Conservation (phyloP, 2,797 vertebrate species). For the Morus bassanus region DNA sequence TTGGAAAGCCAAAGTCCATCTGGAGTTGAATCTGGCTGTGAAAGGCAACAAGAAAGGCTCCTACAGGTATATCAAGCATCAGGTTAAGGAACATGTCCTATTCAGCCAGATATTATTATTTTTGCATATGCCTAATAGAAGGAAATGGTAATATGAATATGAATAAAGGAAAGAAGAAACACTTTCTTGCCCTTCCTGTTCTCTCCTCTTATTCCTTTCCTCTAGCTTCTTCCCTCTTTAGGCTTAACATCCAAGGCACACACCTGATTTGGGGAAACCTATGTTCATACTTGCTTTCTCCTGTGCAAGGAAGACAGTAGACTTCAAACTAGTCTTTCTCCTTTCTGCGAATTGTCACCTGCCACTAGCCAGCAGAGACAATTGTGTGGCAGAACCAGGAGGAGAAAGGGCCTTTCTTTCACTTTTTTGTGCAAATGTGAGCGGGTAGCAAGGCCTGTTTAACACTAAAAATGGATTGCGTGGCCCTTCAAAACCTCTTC, state of each 20-base stretch:
- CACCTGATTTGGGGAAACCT: neutral
- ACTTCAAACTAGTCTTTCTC: neutral
- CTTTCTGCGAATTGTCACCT: neutral
- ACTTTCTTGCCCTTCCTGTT: neutral
- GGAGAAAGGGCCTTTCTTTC: neutral
- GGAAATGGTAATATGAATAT: neutral
- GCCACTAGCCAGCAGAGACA: neutral
- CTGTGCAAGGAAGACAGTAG: neutral
- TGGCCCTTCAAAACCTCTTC: neutral
- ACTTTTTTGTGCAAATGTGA: neutral
- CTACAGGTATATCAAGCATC: neutral
- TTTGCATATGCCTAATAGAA: neutral
- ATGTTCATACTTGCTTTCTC: neutral
- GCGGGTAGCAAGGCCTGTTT: neutral
- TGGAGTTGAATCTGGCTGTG: neutral
- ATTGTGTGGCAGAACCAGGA: accelerated
- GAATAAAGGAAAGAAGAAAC: neutral
- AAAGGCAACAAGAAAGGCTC: neutral
- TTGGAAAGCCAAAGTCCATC: neutral
- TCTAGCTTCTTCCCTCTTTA: neutral
- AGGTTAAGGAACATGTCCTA: neutral
- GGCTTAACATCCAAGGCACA: neutral
- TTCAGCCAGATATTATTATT: neutral
- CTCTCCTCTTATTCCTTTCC: neutral
- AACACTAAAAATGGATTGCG: neutral